Conservation (phyloP, 2,797 vertebrate species). For the Falco columbarius region DNA sequence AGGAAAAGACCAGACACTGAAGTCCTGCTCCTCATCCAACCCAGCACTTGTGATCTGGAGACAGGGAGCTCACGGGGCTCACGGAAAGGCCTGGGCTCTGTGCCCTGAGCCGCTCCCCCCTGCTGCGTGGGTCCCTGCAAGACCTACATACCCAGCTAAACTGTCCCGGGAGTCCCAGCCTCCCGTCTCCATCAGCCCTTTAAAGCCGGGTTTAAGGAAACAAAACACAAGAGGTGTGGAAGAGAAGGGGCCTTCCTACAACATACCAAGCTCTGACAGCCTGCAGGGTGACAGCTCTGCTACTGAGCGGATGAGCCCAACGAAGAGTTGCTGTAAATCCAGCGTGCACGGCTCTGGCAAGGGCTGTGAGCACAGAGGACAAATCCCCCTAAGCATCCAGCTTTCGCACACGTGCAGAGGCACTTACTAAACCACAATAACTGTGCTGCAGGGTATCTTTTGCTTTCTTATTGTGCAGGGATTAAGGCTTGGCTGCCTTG, state of each 20-base stretch:
- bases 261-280: accelerated
- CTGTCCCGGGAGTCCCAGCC: background rate
- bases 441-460: conserved; percentile 8
- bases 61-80: background rate
- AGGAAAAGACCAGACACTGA: background rate
- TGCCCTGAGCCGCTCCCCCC: background rate
- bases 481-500: conserved; percentile 26
- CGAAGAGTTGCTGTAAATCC: background rate
- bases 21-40: background rate
- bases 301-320: background rate
- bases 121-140: accelerated
- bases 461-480: background rate
- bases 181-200: background rate
- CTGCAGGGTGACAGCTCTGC: background rate
- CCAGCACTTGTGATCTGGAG: background rate
- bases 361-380: background rate
- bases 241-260: background rate
- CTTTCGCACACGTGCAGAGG: background rate
- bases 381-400: background rate
- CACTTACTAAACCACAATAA: background rate
- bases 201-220: background rate
- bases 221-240: background rate
- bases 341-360: background rate
- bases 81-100: background rate
- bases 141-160: background rate